These are phyloP conservation scores for Todiramphus chloris DNA, from an alignment of 2,113 vertebrate species.

Conservation along the genomic window DNA sequence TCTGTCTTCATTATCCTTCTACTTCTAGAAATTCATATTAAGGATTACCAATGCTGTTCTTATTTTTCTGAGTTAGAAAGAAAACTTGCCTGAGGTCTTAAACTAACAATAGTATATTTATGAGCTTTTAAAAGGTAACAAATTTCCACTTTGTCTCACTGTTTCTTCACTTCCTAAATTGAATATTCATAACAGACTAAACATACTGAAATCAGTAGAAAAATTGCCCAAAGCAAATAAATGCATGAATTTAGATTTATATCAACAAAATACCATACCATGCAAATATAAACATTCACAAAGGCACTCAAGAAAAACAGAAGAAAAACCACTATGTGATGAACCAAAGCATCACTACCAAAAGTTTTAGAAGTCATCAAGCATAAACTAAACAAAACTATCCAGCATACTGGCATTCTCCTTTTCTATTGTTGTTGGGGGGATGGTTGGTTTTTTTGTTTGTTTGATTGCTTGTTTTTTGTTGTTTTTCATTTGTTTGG, in stretches of 20 bases:
- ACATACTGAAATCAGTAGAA: not conserved
- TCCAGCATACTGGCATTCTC: not conserved
- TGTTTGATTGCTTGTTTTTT: not conserved
- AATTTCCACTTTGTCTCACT: not conserved
- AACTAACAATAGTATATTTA: not conserved
- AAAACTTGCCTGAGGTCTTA: not conserved
- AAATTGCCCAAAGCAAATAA: not conserved
- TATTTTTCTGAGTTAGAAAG: not conserved
- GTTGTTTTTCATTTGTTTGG: too few species aligned
- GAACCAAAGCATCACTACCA: not conserved
- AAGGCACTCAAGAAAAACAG: not conserved
- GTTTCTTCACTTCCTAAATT: constrained; percentile 46
- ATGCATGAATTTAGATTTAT: not conserved
- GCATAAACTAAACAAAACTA: not conserved
- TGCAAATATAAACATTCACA: not conserved
- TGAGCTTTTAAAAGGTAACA: not conserved
- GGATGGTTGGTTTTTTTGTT: not conserved
- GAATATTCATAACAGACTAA: constrained; percentile 45
- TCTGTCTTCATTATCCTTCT: not conserved
- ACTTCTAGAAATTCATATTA: not conserved
- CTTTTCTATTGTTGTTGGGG: too few species aligned
- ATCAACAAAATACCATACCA: not conserved
- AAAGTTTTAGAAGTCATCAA: not conserved
- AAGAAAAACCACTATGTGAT: not conserved
- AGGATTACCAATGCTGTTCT: not conserved